Evolutionary conservation across 1,140 invertebrate genomes (phyloP).

Genomic region (Rhopalosiphum maidis): DNA sequence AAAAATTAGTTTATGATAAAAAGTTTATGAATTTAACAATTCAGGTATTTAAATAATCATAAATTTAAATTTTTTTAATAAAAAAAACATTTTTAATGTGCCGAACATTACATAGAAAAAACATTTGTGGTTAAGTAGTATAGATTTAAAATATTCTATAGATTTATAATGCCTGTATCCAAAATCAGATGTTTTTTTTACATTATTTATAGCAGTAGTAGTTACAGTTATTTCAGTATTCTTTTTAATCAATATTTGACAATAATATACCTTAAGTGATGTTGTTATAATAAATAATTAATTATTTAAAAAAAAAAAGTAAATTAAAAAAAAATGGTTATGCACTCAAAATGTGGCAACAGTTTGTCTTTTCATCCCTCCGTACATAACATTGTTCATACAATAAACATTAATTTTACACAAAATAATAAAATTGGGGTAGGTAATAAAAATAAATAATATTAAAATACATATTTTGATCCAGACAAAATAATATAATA

Average conservation of each 20-base stretch:
- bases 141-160: neutral
- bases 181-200: neutral
- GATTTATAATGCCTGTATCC: neutral
- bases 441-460: neutral
- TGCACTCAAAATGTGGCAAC: neutral
- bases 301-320: neutral
- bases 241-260: no score
- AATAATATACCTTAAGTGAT: neutral
- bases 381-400: neutral
- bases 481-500: neutral
- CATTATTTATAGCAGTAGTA: neutral
- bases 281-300: neutral
- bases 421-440: neutral
- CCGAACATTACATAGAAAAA: neutral
- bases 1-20: neutral
- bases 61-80: neutral
- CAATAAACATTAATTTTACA: neutral
- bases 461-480: constrained; percentile 20
- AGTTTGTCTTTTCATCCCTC: neutral
- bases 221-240: neutral
- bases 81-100: neutral
- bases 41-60: neutral
- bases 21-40: neutral
- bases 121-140: neutral
- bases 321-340: neutral